Evolutionary conservation across 2,113 vertebrate genomes (phyloP).

Genomic region (Malaclemys terrapin): DNA sequence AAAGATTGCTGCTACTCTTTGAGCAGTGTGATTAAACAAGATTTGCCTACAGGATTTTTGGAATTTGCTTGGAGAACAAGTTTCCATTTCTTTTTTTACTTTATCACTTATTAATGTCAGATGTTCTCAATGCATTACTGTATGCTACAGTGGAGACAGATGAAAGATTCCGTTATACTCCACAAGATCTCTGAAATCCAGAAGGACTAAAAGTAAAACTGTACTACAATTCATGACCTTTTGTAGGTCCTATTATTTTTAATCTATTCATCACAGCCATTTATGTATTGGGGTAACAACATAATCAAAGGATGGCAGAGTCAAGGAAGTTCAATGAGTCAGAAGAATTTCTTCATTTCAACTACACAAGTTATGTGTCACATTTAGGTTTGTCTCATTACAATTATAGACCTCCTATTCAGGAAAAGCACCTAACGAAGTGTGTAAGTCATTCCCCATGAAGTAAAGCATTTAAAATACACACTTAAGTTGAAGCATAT

Average conservation of each 20-base stretch:
- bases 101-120: neutral
- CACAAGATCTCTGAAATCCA: neutral
- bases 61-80: neutral
- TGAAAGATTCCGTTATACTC: neutral
- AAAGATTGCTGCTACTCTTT: neutral
- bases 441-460: rapidly evolving
- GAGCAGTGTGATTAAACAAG: neutral
- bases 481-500: neutral
- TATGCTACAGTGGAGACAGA: rapidly evolving
- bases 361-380: neutral
- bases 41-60: neutral
- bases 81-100: neutral
- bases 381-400: neutral
- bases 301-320: rapidly evolving
- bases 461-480: neutral
- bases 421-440: rapidly evolving
- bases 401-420: neutral
- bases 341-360: neutral
- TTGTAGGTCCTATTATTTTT: rapidly evolving
- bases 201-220: neutral
- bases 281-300: neutral
- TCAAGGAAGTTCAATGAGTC: neutral
- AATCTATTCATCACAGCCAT: neutral
- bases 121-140: neutral
- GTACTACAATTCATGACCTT: neutral